A percentile compares a stretch with the other conserved stretches of the same genome.
Evolutionary conservation across 2,888 invertebrate genomes (phyloP).

Genomic region (Lissonota sp.): DNA sequence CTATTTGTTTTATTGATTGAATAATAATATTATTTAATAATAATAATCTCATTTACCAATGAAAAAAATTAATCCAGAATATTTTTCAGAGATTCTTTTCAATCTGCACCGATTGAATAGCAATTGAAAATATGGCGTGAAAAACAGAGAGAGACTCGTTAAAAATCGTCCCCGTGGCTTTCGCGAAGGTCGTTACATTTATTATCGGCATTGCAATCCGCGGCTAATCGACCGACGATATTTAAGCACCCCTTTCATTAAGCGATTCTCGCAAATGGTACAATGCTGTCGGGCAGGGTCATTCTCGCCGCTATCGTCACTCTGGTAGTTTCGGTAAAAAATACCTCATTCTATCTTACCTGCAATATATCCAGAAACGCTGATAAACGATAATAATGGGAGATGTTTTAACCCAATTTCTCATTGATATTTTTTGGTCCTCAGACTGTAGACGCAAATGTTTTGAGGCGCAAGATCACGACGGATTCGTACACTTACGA

Average conservation of each 20-base stretch:
- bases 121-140: too few relatives aligned
- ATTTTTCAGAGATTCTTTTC: not conserved
- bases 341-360: not conserved
- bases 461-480: not conserved
- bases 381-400: constrained; percentile 5
- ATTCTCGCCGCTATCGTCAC: constrained; percentile 51
- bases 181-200: constrained; percentile 33
- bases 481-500: constrained; percentile 48
- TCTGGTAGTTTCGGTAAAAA: constrained; percentile 60
- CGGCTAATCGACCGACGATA: constrained; percentile 55
- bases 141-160: constrained; percentile 14
- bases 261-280: constrained; percentile 48
- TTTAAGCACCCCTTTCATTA: constrained; percentile 58
- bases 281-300: constrained; percentile 49
- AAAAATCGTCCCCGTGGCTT: constrained; percentile 17
- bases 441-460: not conserved
- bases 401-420: not conserved
- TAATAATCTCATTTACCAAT: not conserved
- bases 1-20: too few relatives aligned
- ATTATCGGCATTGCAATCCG: constrained; percentile 24
- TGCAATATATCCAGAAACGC: not conserved
- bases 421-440: not conserved
- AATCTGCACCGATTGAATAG: too few relatives aligned
- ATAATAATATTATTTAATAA: not conserved
- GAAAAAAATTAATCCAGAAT: not conserved